A percentile compares a stretch with the other conserved stretches of the same genome.
Evolutionary conservation across 2,113 vertebrate species (phyloP).

Genomic region (Toxotes chatareus): DNA sequence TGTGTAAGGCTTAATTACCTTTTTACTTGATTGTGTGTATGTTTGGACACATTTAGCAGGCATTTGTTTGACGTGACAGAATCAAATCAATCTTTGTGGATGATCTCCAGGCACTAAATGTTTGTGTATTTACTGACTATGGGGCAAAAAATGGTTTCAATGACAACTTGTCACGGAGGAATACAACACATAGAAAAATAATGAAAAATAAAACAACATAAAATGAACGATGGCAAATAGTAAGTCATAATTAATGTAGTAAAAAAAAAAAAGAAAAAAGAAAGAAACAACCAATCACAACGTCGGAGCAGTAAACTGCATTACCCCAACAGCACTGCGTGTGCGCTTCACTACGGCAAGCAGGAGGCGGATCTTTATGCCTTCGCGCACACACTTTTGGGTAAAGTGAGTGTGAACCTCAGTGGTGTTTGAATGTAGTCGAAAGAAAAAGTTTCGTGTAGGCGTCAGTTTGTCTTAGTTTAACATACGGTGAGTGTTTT

Average conservation of each 20-base stretch:
- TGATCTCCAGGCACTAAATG: not conserved
- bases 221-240: not conserved
- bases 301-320: conserved; percentile 17
- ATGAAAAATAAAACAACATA: not conserved
- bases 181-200: not conserved
- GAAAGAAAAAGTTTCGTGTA: not conserved
- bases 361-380: not conserved
- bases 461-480: not conserved
- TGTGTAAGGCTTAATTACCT: no score
- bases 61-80: not conserved
- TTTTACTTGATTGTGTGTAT: no score
- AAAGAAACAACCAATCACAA: not conserved
- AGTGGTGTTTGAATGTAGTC: no score
- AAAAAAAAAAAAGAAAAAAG: no score
- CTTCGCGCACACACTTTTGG: not conserved
- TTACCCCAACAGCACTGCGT: conserved; percentile 43
- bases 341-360: conserved; percentile 34
- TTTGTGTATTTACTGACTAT: no score
- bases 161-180: no score
- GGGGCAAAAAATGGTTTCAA: no score
- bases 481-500: accelerated
- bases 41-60: not conserved
- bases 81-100: not conserved
- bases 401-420: accelerated
- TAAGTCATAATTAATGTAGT: not conserved